These are phyloP conservation scores for Taenaris catops DNA, from an alignment of 2,888 invertebrate species.

Conservation along the genomic window DNA sequence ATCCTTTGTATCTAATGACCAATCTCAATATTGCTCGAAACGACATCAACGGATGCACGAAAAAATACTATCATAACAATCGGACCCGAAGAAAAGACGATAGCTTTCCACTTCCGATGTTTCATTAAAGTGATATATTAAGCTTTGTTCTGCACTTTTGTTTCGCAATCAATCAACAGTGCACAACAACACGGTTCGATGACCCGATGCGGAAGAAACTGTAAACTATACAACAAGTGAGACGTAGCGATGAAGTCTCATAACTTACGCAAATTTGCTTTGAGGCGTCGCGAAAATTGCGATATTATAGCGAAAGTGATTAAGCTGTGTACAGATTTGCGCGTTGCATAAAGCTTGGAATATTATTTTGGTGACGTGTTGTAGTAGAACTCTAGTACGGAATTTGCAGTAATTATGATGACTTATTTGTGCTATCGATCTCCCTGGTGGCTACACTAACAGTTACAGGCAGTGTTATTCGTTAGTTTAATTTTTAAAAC, in stretches of 20 bases:
- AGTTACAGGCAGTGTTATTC: no score
- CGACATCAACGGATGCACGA: constrained; percentile 4
- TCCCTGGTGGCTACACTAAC: no score
- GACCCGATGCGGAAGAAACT: constrained; percentile 26
- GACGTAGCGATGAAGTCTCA: constrained; percentile 25
- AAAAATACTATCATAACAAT: constrained; percentile 13
- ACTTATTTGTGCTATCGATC: no score
- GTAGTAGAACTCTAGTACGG: no score
- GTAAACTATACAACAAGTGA: constrained; percentile 28
- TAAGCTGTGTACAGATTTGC: constrained; percentile 10
- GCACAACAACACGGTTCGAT: constrained; percentile 19
- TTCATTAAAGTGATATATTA: constrained; percentile 21
- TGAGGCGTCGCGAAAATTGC: constrained; percentile 22
- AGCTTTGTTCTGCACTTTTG: constrained; percentile 27
- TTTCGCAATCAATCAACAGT: constrained; percentile 25
- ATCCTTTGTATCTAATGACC: no score
- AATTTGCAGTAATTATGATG: no score
- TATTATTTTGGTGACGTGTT: not conserved
- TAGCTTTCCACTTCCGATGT: constrained; percentile 17
- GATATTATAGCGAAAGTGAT: constrained; percentile 18
- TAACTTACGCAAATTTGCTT: constrained; percentile 29
- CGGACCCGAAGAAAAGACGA: constrained; percentile 11
- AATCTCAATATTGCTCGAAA: no score
- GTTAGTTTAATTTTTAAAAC: no score
- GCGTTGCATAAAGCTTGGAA: no score